Conservation (phyloP, 37 sponge, comb jelly and placozoan species). For the Eunapius fragilis region DNA sequence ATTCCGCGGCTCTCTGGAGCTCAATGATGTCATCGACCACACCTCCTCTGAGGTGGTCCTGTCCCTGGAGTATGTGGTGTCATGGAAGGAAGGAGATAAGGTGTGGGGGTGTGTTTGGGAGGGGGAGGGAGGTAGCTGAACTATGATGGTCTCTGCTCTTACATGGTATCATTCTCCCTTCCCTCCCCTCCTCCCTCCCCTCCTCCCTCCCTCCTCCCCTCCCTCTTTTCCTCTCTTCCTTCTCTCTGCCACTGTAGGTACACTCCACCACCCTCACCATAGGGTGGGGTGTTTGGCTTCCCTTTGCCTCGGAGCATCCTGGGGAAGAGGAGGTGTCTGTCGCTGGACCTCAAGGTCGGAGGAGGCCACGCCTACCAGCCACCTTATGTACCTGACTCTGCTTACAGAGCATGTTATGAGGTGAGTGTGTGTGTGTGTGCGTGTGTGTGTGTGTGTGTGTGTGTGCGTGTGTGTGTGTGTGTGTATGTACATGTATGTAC, state of each 20-base stretch:
- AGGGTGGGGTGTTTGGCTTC: too few relatives aligned
- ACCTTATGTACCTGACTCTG: slow-evolving; percentile 17
- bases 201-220: neutral
- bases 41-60: too few relatives aligned
- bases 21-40: too few relatives aligned
- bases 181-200: neutral
- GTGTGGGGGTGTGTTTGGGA: too few relatives aligned
- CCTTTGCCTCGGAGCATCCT: neutral
- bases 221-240: neutral
- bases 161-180: too few relatives aligned
- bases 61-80: too few relatives aligned
- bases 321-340: neutral
- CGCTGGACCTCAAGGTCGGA: slow-evolving; percentile 41
- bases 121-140: too few relatives aligned
- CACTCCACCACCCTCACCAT: slow-evolving; percentile 22
- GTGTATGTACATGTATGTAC: neutral
- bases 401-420: slow-evolving; percentile 32
- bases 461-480: neutral
- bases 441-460: neutral
- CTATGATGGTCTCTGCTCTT: too few relatives aligned
- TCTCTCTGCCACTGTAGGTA: too few relatives aligned
- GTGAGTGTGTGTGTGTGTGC: neutral
- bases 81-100: too few relatives aligned
- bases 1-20: too few relatives aligned
- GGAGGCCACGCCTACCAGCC: slow-evolving; percentile 27